Conservation (phyloP, 2,888 invertebrate genomes). For the Hydrotaea cyrtoneurina region DNA sequence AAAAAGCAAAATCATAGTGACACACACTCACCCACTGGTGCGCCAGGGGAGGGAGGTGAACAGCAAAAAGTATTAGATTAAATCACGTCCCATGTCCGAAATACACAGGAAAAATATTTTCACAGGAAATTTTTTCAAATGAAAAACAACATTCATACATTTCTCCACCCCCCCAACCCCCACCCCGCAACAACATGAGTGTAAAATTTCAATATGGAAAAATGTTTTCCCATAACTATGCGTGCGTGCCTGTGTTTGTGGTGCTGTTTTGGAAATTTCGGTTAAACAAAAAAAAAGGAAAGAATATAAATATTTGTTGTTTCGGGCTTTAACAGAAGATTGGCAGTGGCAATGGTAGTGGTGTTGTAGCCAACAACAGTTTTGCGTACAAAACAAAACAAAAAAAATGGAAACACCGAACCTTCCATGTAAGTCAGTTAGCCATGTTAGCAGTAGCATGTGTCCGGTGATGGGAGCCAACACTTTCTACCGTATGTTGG, state of each 20-base stretch:
- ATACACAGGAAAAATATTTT: slow-evolving; percentile 62
- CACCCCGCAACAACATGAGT: too few relatives aligned
- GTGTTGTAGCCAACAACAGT: not conserved
- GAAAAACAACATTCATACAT: slow-evolving; percentile 17
- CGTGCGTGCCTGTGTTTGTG: not conserved
- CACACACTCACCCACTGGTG: slow-evolving; percentile 23
- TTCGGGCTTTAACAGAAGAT: not conserved
- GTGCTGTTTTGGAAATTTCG: not conserved
- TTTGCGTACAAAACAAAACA: not conserved
- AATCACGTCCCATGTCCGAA: slow-evolving; percentile 63
- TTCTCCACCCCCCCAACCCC: slow-evolving; percentile 1
- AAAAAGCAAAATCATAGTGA: slow-evolving; percentile 30
- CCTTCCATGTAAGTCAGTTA: slow-evolving; percentile 22
- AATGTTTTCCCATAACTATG: slow-evolving; percentile 14
- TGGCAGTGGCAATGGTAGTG: not conserved
- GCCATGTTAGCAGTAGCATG: slow-evolving; percentile 13
- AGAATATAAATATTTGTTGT: not conserved
- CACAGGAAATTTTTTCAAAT: slow-evolving; percentile 57
- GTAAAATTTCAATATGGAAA: slow-evolving; percentile 35
- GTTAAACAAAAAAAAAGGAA: not conserved
- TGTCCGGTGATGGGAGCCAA: too few relatives aligned
- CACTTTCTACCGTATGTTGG: too few relatives aligned
- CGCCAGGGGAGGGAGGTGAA: not conserved
- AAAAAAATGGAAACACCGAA: not conserved
- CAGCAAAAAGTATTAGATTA: slow-evolving; percentile 34